Evolutionary conservation across 2,113 vertebrate genomes (phyloP).

Genomic region (Grantiella picta): DNA sequence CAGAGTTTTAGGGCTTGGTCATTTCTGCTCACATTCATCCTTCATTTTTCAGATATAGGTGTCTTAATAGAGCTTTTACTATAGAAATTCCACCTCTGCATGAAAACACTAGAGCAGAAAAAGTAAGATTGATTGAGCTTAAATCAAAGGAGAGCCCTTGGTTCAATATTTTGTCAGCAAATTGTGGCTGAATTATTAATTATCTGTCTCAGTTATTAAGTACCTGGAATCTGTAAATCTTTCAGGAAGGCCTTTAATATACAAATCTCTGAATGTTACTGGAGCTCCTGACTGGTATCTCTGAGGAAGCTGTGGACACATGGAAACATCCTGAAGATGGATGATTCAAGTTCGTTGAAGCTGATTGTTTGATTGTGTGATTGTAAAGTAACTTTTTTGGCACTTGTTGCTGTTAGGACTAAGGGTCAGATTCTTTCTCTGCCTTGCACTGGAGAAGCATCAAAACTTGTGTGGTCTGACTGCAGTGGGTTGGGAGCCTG

Average conservation of each 20-base stretch:
- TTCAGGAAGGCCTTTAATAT: constrained; percentile 31
- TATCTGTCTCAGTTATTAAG: constrained; percentile 37
- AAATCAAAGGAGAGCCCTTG: neutral
- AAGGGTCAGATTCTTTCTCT: constrained; percentile 11
- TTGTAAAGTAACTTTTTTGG: neutral
- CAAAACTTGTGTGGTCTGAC: neutral
- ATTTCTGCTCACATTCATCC: constrained; percentile 8
- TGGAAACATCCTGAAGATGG: neutral
- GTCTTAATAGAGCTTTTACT: constrained; percentile 24
- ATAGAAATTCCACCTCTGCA: constrained; percentile 41
- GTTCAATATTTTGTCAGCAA: constrained; percentile 42
- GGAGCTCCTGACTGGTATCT: neutral
- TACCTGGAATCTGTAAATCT: constrained; percentile 52
- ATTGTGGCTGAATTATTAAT: constrained; percentile 46
- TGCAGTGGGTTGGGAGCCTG: neutral
- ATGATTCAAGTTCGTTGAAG: neutral
- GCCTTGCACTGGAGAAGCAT: neutral
- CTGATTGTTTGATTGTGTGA: neutral
- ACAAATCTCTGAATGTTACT: constrained; percentile 10
- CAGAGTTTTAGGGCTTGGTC: constrained; percentile 29
- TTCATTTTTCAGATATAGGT: constrained; percentile 26
- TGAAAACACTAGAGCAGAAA: constrained; percentile 9
- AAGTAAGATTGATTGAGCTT: constrained; percentile 18
- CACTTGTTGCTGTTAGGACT: neutral
- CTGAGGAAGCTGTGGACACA: neutral